Evolutionary conservation across 2,797 vertebrate species (phyloP).

Genomic region (Lerista edwardsae): DNA sequence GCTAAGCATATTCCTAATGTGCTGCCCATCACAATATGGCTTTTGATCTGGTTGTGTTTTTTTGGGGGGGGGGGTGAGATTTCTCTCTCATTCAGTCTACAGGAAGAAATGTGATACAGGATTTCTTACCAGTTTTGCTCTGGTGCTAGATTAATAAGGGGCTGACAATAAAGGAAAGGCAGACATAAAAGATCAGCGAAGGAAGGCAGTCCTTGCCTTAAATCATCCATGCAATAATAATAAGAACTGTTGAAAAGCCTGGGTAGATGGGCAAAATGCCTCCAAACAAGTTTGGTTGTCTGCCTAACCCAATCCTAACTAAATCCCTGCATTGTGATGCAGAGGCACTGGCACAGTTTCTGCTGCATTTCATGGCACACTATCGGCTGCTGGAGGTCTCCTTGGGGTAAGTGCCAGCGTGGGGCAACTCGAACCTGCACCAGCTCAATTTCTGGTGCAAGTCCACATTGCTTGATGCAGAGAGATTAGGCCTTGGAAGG

Average conservation of each 20-base stretch:
- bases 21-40: slow-evolving; percentile 53
- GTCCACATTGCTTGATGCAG: too few relatives aligned
- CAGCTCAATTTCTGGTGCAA: too few relatives aligned
- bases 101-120: slow-evolving; percentile 65
- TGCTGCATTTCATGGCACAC: too few relatives aligned
- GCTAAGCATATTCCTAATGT: slow-evolving; percentile 45
- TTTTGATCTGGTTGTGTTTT: slow-evolving; percentile 15
- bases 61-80: too few relatives aligned
- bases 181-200: slow-evolving; percentile 64
- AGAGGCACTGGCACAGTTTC: too few relatives aligned
- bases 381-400: too few relatives aligned
- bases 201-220: slow-evolving; percentile 69
- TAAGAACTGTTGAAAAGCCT: slow-evolving; percentile 67
- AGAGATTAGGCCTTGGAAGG: too few relatives aligned
- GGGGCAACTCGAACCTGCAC: too few relatives aligned
- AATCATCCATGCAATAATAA: slow-evolving; percentile 67
- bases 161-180: slow-evolving; percentile 54
- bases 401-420: too few relatives aligned
- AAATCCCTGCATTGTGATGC: too few relatives aligned
- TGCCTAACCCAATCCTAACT: slow-evolving; percentile 41
- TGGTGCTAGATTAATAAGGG: slow-evolving; percentile 35
- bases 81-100: slow-evolving; percentile 50
- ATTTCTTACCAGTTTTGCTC: slow-evolving; percentile 44
- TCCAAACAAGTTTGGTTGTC: slow-evolving; percentile 60
- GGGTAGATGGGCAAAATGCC: slow-evolving; percentile 59